Percentiles rank a stretch among this genome's conserved stretches.
Evolutionary conservation across 2,113 vertebrate genomes (phyloP).

Genomic region (Mormyrus iriodes): DNA sequence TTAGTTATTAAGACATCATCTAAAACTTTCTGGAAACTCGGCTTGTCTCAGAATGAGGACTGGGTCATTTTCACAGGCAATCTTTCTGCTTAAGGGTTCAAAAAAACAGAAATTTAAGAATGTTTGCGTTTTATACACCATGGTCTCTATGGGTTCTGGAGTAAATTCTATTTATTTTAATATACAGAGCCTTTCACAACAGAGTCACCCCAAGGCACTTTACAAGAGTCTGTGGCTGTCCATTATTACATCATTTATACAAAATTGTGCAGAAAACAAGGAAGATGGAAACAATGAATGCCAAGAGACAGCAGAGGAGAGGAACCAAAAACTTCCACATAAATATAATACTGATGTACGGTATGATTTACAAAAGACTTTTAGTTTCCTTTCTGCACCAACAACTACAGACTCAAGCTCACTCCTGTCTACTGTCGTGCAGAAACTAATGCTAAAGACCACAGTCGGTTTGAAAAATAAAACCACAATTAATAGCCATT

Average conservation of each 20-base stretch:
- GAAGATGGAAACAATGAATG: neutral
- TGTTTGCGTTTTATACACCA: neutral
- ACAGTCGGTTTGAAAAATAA: neutral
- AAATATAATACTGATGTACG: neutral
- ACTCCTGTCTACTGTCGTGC: neutral
- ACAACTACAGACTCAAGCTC: neutral
- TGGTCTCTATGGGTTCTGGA: neutral
- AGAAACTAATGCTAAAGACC: neutral
- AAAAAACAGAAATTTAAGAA: neutral
- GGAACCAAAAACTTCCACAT: neutral
- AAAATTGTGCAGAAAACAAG: neutral
- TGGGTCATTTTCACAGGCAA: neutral
- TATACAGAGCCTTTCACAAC: neutral
- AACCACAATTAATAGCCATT: neutral
- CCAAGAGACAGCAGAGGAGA: neutral
- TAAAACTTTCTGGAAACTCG: neutral
- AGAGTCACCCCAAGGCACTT: neutral
- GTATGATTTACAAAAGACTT: neutral
- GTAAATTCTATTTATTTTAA: neutral
- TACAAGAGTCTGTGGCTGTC: neutral
- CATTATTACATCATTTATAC: neutral
- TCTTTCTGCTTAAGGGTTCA: neutral
- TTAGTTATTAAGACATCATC: neutral
- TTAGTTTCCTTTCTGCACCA: neutral
- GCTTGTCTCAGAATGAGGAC: neutral